Conservation (phyloP, 2,113 vertebrate species). For the Bungarus multicinctus region DNA sequence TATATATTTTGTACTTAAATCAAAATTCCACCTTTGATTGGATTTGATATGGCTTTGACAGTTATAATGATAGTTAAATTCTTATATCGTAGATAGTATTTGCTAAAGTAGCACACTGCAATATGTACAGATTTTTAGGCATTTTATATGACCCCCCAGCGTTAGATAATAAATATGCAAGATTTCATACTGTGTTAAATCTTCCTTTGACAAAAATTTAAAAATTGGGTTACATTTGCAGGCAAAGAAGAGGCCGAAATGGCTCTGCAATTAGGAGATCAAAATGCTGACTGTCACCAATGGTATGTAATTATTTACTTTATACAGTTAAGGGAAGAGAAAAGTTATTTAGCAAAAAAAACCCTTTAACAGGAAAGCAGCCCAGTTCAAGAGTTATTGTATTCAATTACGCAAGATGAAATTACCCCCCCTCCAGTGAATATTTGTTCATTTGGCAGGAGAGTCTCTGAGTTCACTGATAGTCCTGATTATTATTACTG, state of each 20-base stretch:
- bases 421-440: rapidly evolving
- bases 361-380: background rate
- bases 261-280: constrained; percentile 75
- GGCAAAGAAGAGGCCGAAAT: constrained; percentile 81
- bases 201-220: background rate
- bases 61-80: background rate
- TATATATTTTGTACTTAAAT: background rate
- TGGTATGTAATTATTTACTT: constrained; percentile 71
- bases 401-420: background rate
- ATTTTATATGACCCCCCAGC: background rate
- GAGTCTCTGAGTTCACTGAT: background rate
- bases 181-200: background rate
- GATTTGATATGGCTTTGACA: background rate
- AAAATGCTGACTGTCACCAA: constrained; percentile 83
- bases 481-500: background rate
- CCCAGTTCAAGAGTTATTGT: background rate
- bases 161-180: background rate
- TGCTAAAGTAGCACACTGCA: background rate
- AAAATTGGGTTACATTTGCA: constrained; percentile 51
- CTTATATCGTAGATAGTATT: background rate
- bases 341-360: background rate
- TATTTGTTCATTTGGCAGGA: background rate
- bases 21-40: too few relatives aligned
- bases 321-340: background rate
- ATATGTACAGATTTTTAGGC: background rate